Evolutionary conservation across 2,888 invertebrate genomes (phyloP).

Genomic region (Euplagia quadripunctaria): DNA sequence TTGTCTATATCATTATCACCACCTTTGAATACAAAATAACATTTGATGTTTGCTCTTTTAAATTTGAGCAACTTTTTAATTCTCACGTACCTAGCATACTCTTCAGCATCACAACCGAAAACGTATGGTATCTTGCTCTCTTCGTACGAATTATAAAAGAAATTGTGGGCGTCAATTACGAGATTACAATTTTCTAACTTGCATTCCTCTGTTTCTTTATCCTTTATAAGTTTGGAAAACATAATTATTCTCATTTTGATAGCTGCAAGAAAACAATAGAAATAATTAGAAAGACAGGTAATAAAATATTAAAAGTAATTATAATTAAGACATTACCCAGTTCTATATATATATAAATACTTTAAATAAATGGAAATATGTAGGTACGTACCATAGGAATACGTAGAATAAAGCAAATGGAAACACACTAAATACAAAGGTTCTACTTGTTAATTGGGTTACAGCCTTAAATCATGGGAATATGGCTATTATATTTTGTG

Average conservation of each 20-base stretch:
- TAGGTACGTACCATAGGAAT: too few species aligned
- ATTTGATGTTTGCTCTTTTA: conserved; percentile 58
- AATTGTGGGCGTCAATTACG: conserved; percentile 64
- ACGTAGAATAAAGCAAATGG: too few species aligned
- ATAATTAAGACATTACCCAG: too few species aligned
- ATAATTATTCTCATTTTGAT: conserved; percentile 2
- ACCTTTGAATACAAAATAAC: conserved; percentile 63
- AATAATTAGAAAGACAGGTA: not conserved
- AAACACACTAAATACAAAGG: too few species aligned
- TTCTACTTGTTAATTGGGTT: too few species aligned
- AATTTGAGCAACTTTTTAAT: conserved; percentile 50
- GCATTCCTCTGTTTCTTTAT: conserved; percentile 1
- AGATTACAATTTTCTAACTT: conserved; percentile 30
- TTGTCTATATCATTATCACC: conserved; percentile 46
- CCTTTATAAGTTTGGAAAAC: not conserved
- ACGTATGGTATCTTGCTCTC: conserved; percentile 35
- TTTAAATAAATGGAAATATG: too few species aligned
- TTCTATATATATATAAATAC: too few species aligned
- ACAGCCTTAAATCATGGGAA: too few species aligned
- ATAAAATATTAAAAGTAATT: too few species aligned
- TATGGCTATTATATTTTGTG: too few species aligned
- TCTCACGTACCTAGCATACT: conserved; percentile 53
- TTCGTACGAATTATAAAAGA: conserved; percentile 54
- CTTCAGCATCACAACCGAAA: conserved; percentile 60
- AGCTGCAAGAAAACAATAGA: not conserved